Evolutionary conservation across 2,888 invertebrate species (phyloP), one percentile per base, ranked within the genome.

Genomic region (Allacma fusca): DNA sequence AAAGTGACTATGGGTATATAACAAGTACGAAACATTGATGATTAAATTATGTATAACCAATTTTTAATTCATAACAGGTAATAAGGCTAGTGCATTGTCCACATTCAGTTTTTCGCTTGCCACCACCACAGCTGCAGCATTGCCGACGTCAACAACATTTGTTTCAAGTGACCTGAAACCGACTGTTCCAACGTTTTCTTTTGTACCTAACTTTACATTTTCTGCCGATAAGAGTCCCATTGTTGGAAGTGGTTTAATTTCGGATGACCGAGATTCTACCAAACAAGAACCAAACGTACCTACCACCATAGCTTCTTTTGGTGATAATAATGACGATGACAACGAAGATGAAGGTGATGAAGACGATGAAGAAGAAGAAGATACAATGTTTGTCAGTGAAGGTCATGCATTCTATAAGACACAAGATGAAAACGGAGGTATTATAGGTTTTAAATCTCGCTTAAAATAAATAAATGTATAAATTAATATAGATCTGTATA

Each of bases 331-430:
- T 69, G 80, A 78, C n/a, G 79, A 77, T 29, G 77, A 80, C 24
- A 76, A 79, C 57, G 79, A 80, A 40, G 80, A 80, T 0, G 80
- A 79, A 19, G 80, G 78, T 1, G 82, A 78, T 24, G 81, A 81
- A 16, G 81, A 81, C n/a, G 78, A 78, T 43, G 77, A 80, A 65
- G 81, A 80, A 62, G 81, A 81, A 21, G 81, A 82, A 0, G 81
- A 81, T 40, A 76, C 77, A 13, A 80, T 81, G 81, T 80, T 81
- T 77, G 23, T 67, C 13, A 68, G 29, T 24, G 80, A 82, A 29
- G 75, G 57, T 34, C 75, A 34, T 59, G 69, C 68, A 9, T 76
- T 57, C 24, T 68, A n/a, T 23, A 43, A 50, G 34, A 21, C 7
- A 5, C 50, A 68, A 57, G 69, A 68, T 16, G 67, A 26, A n/a